Evolutionary conservation across 2,797 vertebrate species (phyloP).

Genomic region (Neosilurus hyrtlii): DNA sequence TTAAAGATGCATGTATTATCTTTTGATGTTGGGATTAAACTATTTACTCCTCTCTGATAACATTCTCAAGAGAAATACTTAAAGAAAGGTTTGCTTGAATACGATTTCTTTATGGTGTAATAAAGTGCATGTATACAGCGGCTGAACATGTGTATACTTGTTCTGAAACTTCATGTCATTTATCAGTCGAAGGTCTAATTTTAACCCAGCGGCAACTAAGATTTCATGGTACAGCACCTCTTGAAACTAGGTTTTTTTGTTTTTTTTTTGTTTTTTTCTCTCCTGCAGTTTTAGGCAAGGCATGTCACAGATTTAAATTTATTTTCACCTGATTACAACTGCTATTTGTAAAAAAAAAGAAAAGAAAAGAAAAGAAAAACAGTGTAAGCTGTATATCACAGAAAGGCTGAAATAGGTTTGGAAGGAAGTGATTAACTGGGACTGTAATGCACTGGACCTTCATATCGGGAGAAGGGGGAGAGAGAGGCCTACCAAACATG

Average conservation of each 20-base stretch:
- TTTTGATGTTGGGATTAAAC: slow-evolving; percentile 1
- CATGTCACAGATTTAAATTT: background rate
- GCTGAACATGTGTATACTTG: too few relatives aligned
- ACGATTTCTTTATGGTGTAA: background rate
- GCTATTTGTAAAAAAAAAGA: background rate
- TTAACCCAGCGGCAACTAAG: background rate
- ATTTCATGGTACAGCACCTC: background rate
- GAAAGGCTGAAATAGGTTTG: too few relatives aligned
- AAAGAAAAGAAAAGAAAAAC: too few relatives aligned
- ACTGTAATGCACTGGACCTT: too few relatives aligned
- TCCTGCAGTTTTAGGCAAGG: background rate
- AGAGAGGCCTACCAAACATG: too few relatives aligned
- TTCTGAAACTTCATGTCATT: too few relatives aligned
- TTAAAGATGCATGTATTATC: background rate
- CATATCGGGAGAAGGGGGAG: too few relatives aligned
- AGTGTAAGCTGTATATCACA: too few relatives aligned
- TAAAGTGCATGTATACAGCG: background rate
- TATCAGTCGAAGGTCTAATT: background rate
- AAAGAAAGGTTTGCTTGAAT: background rate
- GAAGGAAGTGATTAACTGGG: too few relatives aligned
- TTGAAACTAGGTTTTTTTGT: background rate
- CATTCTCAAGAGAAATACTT: background rate
- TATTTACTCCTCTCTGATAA: background rate
- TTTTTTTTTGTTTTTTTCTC: background rate
- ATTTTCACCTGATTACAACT: background rate